Evolutionary conservation across 2,797 vertebrate species (phyloP).

Genomic region (Takifugu rubripes): DNA sequence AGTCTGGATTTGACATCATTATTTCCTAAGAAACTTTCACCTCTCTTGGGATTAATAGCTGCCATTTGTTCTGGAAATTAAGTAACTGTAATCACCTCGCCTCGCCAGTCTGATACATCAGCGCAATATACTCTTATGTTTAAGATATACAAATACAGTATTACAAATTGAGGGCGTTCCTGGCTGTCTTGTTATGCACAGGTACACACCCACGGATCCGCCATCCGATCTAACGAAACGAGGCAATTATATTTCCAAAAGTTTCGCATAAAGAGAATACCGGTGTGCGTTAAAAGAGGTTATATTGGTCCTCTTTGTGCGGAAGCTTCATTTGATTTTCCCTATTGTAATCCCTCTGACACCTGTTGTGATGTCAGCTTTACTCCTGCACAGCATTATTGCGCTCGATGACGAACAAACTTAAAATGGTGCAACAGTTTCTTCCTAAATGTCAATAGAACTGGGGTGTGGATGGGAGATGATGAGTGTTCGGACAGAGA

Average conservation of each 20-base stretch:
- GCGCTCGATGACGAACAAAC: neutral
- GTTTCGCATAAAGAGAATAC: neutral
- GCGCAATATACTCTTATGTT: no score
- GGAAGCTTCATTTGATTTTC: neutral
- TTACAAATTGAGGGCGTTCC: no score
- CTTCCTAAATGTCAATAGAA: conserved; percentile 47
- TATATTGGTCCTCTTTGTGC: neutral
- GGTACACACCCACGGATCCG: no score
- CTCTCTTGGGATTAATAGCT: neutral
- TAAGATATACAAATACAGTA: no score
- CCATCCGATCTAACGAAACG: no score
- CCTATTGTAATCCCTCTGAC: conserved; percentile 62
- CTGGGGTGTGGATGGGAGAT: conserved; percentile 10
- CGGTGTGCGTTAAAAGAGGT: neutral
- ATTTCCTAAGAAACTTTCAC: conserved; percentile 13
- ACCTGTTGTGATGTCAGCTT: conserved; percentile 70
- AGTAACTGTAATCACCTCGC: no score
- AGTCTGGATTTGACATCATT: conserved; percentile 12
- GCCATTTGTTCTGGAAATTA: neutral
- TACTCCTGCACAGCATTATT: conserved; percentile 13
- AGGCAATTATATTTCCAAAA: no score
- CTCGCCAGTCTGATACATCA: no score
- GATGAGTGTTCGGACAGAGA: conserved; percentile 16
- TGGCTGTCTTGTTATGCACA: no score
- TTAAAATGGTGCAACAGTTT: neutral